A percentile compares a stretch with the other conserved stretches of the same genome.
phyloP scores from a whole-genome alignment of 2,888 invertebrate genomes.

The Lymantria dispar region DNA sequence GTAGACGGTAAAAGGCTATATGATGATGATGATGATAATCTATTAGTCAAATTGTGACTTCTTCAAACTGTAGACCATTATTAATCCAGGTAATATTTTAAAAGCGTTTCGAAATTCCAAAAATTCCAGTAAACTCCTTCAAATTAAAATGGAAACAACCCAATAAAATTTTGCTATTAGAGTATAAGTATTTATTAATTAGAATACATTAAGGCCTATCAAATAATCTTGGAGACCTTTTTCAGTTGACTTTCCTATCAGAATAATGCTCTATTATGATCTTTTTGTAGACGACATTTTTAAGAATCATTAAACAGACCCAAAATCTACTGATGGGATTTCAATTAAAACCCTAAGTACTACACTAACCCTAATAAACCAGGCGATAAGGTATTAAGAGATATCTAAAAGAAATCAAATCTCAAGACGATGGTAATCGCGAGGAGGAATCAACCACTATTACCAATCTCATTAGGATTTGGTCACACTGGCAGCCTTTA shows the following conservation, averaged over 20 bases:
- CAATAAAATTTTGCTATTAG: not conserved
- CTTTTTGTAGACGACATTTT: slow-evolving; percentile 2
- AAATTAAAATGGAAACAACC: not conserved
- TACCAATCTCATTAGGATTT: slow-evolving; percentile 65
- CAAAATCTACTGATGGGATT: slow-evolving; percentile 22
- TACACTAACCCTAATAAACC: slow-evolving; percentile 23
- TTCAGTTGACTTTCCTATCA: not conserved
- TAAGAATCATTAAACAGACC: slow-evolving; percentile 6
- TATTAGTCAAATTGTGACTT: too few relatives aligned
- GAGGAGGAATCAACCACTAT: slow-evolving; percentile 55
- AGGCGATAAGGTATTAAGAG: slow-evolving; percentile 39
- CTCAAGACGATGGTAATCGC: slow-evolving; percentile 56
- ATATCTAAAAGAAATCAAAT: slow-evolving; percentile 58
- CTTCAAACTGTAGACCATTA: too few relatives aligned
- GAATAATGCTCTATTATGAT: not conserved
- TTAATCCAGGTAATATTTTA: too few relatives aligned
- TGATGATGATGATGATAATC: too few relatives aligned
- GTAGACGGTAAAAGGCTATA: too few relatives aligned
- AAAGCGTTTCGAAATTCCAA: too few relatives aligned
- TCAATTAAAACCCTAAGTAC: slow-evolving; percentile 38
- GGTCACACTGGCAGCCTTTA: slow-evolving; percentile 41
- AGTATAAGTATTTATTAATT: too few relatives aligned
- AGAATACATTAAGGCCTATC: not conserved
- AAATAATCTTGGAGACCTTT: not conserved
- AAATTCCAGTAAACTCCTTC: too few relatives aligned